These are phyloP conservation scores for Hemiscyllium ocellatum DNA, from an alignment of 2,113 vertebrate genomes.

Conservation along the genomic window DNA sequence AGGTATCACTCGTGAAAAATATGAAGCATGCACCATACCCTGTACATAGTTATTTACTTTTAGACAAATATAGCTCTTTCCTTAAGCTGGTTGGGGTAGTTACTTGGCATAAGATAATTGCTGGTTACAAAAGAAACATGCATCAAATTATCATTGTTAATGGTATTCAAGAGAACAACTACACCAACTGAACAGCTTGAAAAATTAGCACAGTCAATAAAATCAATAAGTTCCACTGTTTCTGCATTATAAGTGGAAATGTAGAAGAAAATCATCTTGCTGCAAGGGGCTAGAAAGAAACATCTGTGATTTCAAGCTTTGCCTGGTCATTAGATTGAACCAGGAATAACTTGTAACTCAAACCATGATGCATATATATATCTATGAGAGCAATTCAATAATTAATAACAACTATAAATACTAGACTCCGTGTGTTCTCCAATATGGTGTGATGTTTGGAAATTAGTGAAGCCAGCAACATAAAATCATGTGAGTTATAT, in stretches of 20 bases:
- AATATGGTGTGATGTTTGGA: background rate
- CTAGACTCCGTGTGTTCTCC: too few species aligned
- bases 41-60: background rate
- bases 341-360: background rate
- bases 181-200: background rate
- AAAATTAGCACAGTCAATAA: conserved; percentile 29
- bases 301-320: background rate
- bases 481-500: background rate
- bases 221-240: conserved; percentile 11
- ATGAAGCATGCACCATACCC: background rate
- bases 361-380: background rate
- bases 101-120: background rate
- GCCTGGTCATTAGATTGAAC: background rate
- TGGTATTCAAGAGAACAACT: conserved; percentile 8
- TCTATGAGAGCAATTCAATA: background rate
- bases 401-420: background rate
- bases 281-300: background rate
- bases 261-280: background rate
- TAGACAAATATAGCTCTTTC: background rate
- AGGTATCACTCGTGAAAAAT: background rate
- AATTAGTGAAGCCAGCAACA: background rate
- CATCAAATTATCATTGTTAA: conserved; percentile 10
- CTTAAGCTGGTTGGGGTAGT: background rate
- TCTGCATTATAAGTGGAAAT: background rate
- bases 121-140: background rate